Evolutionary conservation across 2,113 vertebrate species (phyloP).

Genomic region (Zosterops borbonicus): DNA sequence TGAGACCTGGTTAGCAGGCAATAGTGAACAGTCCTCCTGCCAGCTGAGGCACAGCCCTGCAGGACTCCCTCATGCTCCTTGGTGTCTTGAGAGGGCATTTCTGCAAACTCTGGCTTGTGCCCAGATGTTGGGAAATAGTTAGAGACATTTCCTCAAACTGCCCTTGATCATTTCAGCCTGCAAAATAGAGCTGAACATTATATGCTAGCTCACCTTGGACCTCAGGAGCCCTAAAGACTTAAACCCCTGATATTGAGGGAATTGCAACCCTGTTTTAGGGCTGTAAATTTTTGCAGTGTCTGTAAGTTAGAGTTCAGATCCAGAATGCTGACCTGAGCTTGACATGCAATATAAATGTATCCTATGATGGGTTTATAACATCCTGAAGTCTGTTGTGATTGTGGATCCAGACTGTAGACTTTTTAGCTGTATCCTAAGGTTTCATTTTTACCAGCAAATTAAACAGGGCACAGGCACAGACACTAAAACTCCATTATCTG

Average conservation of each 20-base stretch:
- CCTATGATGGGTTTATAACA: conserved; percentile 69
- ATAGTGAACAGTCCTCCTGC: not conserved
- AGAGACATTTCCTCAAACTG: not conserved
- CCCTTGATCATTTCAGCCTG: not conserved
- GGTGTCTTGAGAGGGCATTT: not conserved
- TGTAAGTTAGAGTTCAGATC: conserved; percentile 58
- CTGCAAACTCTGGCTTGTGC: not conserved
- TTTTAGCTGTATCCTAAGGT: conserved; percentile 33
- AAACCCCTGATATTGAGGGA: not conserved
- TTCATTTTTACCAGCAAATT: conserved; percentile 59
- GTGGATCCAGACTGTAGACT: conserved; percentile 39
- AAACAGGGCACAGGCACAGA: conserved; percentile 46
- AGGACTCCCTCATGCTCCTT: not conserved
- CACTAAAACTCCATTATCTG: conserved; percentile 49
- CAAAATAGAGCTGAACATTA: not conserved
- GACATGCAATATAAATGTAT: conserved; percentile 66
- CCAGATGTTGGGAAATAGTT: not conserved
- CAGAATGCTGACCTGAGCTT: conserved; percentile 62
- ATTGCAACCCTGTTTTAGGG: not conserved
- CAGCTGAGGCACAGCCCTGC: not conserved
- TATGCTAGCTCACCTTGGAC: not conserved
- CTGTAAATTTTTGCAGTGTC: conserved; percentile 43
- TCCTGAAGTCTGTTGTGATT: conserved; percentile 57
- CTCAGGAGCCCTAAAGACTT: not conserved
- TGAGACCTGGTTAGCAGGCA: not conserved